These are phyloP conservation scores for Leucoma salicis DNA, from an alignment of 2,888 invertebrate species.

Conservation along the genomic window DNA sequence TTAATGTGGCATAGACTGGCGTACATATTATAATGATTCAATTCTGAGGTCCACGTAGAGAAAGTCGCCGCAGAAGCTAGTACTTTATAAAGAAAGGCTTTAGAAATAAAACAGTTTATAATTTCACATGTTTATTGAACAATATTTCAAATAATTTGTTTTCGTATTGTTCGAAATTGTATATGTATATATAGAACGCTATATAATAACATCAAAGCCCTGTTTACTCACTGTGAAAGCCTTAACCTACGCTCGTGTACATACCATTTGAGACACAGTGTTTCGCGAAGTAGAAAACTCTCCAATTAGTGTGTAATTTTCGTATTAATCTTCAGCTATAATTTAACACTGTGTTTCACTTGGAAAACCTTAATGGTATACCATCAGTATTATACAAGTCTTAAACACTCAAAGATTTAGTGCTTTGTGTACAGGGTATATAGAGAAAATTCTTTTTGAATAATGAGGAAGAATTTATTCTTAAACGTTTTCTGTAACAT, in stretches of 20 bases:
- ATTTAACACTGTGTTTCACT: conserved; percentile 26
- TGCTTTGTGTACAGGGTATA: conserved; percentile 11
- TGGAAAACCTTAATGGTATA: conserved; percentile 33
- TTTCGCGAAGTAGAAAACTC: not conserved
- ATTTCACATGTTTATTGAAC: conserved; percentile 79
- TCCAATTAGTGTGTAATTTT: conserved; percentile 1
- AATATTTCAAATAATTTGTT: conserved; percentile 74
- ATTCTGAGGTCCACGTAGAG: too few relatives aligned
- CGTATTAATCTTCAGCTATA: not conserved
- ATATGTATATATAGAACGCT: conserved; percentile 75
- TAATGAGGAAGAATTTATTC: not conserved
- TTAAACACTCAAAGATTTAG: conserved; percentile 21
- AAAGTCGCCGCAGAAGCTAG: too few relatives aligned
- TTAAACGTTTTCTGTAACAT: not conserved
- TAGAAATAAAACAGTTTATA: conserved; percentile 45
- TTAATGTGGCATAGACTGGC: too few relatives aligned
- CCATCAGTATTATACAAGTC: conserved; percentile 35
- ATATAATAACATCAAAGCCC: conserved; percentile 77
- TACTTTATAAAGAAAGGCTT: too few relatives aligned
- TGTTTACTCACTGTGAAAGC: conserved; percentile 76
- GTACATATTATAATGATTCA: too few relatives aligned
- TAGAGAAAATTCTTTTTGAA: not conserved
- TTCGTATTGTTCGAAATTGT: conserved; percentile 76
- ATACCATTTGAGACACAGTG: conserved; percentile 39
- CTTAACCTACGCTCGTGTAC: conserved; percentile 59